Evolutionary conservation across 2,797 vertebrate species (phyloP).

Genomic region (Cuculus canorus): DNA sequence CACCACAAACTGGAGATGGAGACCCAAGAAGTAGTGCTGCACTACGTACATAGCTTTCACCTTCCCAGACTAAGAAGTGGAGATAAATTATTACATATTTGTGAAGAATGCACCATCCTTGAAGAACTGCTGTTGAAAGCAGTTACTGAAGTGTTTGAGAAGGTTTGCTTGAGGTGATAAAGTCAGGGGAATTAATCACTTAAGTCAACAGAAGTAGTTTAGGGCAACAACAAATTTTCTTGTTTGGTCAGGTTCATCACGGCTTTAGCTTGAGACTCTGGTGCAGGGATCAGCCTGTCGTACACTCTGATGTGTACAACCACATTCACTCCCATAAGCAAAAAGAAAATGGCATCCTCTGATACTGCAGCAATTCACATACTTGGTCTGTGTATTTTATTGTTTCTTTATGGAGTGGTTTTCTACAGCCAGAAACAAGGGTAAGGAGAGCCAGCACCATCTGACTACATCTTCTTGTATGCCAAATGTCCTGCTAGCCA

Average conservation of each 20-base stretch:
- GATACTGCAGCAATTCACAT: neutral
- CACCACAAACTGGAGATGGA: neutral
- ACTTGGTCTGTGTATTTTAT: neutral
- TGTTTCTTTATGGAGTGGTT: neutral
- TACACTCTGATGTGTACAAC: neutral
- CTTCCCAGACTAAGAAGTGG: neutral
- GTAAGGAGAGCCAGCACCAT: neutral
- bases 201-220: neutral
- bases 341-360: neutral
- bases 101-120: neutral
- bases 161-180: neutral
- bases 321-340: accelerated
- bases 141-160: neutral
- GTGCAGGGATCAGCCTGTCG: neutral
- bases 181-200: neutral
- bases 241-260: neutral
- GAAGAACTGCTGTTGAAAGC: neutral
- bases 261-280: neutral
- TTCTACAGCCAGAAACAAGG: neutral
- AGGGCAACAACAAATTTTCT: neutral
- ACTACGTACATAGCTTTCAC: neutral
- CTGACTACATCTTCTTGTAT: neutral
- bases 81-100: neutral
- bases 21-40: neutral
- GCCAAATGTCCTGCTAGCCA: neutral